Percentiles rank a stretch among this genome's conserved stretches.
Conservation (phyloP, 1,140 invertebrate species). For the Aphidius gifuensis region DNA sequence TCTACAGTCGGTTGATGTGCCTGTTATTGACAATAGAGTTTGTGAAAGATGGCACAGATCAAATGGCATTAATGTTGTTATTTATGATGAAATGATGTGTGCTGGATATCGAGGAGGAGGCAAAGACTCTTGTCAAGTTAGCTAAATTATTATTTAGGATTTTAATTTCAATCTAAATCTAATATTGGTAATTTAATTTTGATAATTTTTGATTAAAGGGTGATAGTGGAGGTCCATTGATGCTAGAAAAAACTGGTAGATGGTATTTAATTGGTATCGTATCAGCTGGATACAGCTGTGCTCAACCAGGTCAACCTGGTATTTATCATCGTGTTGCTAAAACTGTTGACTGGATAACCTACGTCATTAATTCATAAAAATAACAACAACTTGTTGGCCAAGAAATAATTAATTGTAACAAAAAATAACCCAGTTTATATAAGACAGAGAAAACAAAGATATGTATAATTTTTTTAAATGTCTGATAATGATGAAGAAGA, state of each 20-base stretch:
- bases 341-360: conserved; percentile 88
- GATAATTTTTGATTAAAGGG: conserved; percentile 48
- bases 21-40: conserved; percentile 82
- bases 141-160: conserved; percentile 15
- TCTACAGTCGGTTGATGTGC: conserved; percentile 88
- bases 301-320: conserved; percentile 85
- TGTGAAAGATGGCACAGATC: conserved; percentile 79
- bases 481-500: no score
- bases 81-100: conserved; percentile 96
- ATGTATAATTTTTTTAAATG: neutral
- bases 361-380: conserved; percentile 48
- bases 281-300: conserved; percentile 90
- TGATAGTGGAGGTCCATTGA: conserved; percentile 85
- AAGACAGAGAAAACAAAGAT: no score
- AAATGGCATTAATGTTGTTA: conserved; percentile 87
- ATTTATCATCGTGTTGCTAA: conserved; percentile 92
- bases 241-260: conserved; percentile 78
- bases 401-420: neutral
- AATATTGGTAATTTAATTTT: neutral
- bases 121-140: conserved; percentile 76
- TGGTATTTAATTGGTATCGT: conserved; percentile 91
- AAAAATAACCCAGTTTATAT: neutral
- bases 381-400: conserved; percentile 4
- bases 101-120: conserved; percentile 90
- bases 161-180: neutral